phyloP scores from a whole-genome alignment of 2,888 invertebrate species.

The Xestia c-nigrum region DNA sequence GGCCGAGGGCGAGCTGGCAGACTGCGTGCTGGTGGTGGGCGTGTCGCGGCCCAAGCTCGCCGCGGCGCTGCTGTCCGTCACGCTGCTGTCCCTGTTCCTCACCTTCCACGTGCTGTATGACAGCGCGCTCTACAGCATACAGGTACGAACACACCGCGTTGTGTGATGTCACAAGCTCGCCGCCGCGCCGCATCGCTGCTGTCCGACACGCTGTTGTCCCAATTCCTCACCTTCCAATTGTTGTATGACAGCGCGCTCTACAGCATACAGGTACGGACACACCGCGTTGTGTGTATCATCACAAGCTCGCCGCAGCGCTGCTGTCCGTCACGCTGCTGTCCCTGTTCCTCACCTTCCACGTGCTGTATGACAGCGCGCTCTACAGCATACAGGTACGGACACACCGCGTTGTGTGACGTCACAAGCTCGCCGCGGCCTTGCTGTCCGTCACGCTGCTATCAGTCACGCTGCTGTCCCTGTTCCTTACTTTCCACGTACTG shows the following conservation, averaged over 20 bases:
- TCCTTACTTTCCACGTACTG: conserved; percentile 95
- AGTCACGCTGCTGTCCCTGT: too few species aligned
- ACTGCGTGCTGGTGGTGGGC: conserved; percentile 96
- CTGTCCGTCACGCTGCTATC: conserved; percentile 94
- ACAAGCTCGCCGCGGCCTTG: conserved; percentile 84
- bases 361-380: conserved; percentile 95
- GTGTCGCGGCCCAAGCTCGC: conserved; percentile 96
- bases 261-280: conserved; percentile 92
- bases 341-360: conserved; percentile 95
- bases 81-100: conserved; percentile 95
- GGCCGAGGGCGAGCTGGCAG: conserved; percentile 95
- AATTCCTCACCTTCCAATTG: conserved; percentile 96
- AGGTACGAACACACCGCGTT: conserved; percentile 78
- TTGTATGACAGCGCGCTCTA: conserved; percentile 96
- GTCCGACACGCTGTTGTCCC: conserved; percentile 94
- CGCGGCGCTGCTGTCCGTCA: conserved; percentile 94
- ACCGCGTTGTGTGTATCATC: neutral
- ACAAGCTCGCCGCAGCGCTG: conserved; percentile 84
- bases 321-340: conserved; percentile 95
- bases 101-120: conserved; percentile 96
- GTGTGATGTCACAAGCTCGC: neutral
- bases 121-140: conserved; percentile 95
- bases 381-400: conserved; percentile 92
- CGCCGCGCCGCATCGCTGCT: conserved; percentile 90
- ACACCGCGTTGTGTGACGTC: conserved; percentile 63